phyloP scores from a whole-genome alignment of 2,888 invertebrate genomes.

The Macrosiphum euphorbiae region DNA sequence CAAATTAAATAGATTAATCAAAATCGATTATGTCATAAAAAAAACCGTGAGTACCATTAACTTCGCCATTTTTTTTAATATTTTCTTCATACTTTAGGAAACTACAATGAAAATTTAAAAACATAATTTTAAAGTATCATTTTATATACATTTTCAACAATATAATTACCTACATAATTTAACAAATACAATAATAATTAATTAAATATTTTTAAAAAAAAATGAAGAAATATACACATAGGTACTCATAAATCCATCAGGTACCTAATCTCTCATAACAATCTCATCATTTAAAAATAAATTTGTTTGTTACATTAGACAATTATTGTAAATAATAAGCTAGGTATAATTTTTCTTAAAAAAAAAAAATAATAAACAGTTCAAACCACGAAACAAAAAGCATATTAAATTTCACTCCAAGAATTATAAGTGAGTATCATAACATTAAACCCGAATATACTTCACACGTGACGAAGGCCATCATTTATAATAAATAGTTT shows the following conservation, averaged over 20 bases:
- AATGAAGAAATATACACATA: background rate
- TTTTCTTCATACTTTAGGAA: fast-evolving
- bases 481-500: slow-evolving; percentile 8
- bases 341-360: background rate
- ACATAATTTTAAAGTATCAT: background rate
- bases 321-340: background rate
- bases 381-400: background rate
- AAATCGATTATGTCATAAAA: background rate
- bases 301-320: background rate
- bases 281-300: background rate
- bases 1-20: background rate
- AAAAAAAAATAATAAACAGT: background rate
- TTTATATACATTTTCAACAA: background rate
- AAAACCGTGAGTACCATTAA: background rate
- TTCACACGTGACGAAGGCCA: slow-evolving; percentile 12
- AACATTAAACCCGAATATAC: background rate
- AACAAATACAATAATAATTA: background rate
- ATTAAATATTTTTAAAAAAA: background rate
- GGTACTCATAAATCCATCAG: background rate
- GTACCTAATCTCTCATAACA: background rate
- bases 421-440: background rate
- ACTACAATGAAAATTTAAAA: background rate
- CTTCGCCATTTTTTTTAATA: background rate
- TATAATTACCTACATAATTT: no score
- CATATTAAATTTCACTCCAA: background rate